phyloP scores from a whole-genome alignment of 2,113 vertebrate species.

The Ciconia maguari region DNA sequence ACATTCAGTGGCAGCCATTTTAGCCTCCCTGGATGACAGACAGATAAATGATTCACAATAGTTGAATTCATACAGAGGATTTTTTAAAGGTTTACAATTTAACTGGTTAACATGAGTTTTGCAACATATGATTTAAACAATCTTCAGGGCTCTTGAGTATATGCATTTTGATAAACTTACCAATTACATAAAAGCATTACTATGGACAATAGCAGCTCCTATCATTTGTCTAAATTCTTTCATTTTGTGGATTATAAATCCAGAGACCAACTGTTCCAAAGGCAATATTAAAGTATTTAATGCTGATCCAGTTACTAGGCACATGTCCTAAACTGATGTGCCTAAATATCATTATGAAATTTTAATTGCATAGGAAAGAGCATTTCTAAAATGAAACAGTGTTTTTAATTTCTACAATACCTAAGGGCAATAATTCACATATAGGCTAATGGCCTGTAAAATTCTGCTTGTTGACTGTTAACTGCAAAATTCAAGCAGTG shows the following conservation, averaged over 20 bases:
- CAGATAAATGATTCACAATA: background rate
- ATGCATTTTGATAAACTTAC: background rate
- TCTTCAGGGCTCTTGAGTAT: background rate
- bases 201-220: background rate
- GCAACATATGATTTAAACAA: background rate
- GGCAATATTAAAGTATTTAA: background rate
- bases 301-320: background rate
- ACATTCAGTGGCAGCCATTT: background rate
- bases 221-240: background rate
- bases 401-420: background rate
- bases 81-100: background rate
- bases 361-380: slow-evolving; percentile 36
- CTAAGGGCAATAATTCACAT: slow-evolving; percentile 16
- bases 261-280: background rate
- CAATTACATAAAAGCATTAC: background rate
- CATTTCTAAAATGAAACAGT: slow-evolving; percentile 28
- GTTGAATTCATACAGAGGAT: background rate
- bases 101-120: background rate
- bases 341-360: slow-evolving; percentile 30
- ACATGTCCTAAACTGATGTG: background rate
- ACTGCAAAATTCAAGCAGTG: background rate
- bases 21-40: background rate
- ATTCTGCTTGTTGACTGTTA: slow-evolving; percentile 1
- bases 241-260: slow-evolving; percentile 11
- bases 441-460: slow-evolving; percentile 17